phyloP scores from a whole-genome alignment of 2,797 vertebrate genomes.

The Pitangus sulphuratus region DNA sequence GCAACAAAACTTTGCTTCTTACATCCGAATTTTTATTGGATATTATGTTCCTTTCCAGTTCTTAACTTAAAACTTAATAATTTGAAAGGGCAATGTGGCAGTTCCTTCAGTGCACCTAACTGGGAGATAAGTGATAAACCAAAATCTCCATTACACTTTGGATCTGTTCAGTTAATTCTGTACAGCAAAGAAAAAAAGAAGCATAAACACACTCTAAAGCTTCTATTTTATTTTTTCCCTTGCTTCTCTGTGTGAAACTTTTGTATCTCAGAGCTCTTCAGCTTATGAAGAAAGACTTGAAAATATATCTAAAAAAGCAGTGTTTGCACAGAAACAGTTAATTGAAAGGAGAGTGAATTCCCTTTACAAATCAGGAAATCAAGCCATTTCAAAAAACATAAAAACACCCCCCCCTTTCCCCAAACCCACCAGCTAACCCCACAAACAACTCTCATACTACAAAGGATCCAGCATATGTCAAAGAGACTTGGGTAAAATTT shows the following conservation, averaged over 20 bases:
- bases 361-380: not conserved
- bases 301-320: not conserved
- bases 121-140: not conserved
- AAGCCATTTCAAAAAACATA: not conserved
- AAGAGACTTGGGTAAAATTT: not conserved
- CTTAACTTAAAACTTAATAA: not conserved
- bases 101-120: not conserved
- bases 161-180: not conserved
- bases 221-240: not conserved
- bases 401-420: not conserved
- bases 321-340: not conserved
- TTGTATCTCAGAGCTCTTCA: not conserved
- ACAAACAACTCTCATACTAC: fast-evolving
- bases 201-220: not conserved
- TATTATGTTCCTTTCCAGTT: not conserved
- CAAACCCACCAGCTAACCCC: not conserved
- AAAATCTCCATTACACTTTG: not conserved
- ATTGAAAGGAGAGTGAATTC: not conserved
- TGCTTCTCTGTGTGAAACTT: not conserved
- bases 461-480: not conserved
- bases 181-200: not conserved
- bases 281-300: not conserved
- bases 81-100: not conserved
- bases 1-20: not conserved
- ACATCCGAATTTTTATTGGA: not conserved